phyloP scores from a whole-genome alignment of 2,888 invertebrate genomes.

The Mycogona germanica region DNA sequence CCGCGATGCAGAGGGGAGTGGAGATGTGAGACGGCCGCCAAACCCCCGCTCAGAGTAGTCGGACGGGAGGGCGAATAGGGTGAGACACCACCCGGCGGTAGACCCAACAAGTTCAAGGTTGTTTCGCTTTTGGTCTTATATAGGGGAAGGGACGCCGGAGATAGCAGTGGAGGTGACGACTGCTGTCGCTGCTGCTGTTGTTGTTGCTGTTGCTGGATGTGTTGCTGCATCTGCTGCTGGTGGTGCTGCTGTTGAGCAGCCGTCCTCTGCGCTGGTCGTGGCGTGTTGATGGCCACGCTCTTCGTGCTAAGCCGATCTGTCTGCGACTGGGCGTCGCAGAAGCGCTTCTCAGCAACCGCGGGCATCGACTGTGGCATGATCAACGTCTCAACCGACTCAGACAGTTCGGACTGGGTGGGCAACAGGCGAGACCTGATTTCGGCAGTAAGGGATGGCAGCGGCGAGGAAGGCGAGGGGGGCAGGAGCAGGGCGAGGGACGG shows the following conservation, averaged over 20 bases:
- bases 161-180: background rate
- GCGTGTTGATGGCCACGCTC: slow-evolving; percentile 20
- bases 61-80: background rate
- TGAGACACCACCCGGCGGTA: background rate
- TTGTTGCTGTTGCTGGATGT: too few species aligned
- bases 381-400: background rate
- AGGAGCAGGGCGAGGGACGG: background rate
- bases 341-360: background rate
- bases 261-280: slow-evolving; percentile 14
- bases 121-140: slow-evolving; percentile 21
- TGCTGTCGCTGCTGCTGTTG: background rate
- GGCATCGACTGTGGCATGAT: background rate
- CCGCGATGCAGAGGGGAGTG: slow-evolving; percentile 1
- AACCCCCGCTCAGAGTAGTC: background rate
- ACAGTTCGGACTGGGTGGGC: too few species aligned
- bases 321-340: slow-evolving; percentile 17
- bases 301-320: slow-evolving; percentile 14
- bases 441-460: background rate
- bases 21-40: background rate
- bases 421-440: too few species aligned
- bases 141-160: background rate
- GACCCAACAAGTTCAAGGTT: slow-evolving; percentile 14
- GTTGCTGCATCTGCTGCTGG: background rate
- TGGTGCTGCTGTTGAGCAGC: background rate
- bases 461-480: background rate